Evolutionary conservation across 2,888 invertebrate genomes (phyloP).

Genomic region (Orchesella flavescens): DNA sequence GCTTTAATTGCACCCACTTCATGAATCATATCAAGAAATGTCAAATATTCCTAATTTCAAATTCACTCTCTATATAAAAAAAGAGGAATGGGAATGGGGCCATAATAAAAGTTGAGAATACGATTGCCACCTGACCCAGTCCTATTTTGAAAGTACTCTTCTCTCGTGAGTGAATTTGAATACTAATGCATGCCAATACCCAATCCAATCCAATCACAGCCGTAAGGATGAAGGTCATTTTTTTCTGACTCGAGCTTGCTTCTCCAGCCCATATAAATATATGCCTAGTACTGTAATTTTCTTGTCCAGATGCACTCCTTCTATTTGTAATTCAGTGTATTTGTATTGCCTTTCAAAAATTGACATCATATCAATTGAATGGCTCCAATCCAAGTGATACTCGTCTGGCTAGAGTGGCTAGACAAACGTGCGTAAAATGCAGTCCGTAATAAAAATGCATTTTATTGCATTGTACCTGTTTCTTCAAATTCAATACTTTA

Average conservation of each 20-base stretch:
- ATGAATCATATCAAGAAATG: constrained; percentile 53
- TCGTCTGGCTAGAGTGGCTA: constrained; percentile 2
- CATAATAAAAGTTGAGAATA: background rate
- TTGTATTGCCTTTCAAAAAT: constrained; percentile 11
- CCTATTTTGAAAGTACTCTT: background rate
- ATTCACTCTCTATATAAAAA: constrained; percentile 34
- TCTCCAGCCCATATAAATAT: too few species aligned
- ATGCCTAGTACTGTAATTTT: too few species aligned
- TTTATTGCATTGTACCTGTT: background rate
- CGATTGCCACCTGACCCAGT: background rate
- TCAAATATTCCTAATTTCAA: constrained; percentile 42
- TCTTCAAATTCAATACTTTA: too few species aligned
- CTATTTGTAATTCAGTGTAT: background rate
- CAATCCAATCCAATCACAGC: too few species aligned
- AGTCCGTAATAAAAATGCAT: constrained; percentile 22
- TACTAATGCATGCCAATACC: too few species aligned
- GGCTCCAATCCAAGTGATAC: constrained; percentile 29
- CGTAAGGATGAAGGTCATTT: too few species aligned
- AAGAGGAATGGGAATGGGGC: background rate
- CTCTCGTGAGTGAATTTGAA: background rate
- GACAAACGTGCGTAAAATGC: constrained; percentile 7
- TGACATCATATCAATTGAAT: constrained; percentile 43
- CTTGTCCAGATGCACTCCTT: background rate
- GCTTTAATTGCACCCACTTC: constrained; percentile 55
- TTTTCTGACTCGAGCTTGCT: too few species aligned